phyloP scores from a whole-genome alignment of 2,113 vertebrate species.

The Saccopteryx bilineata region DNA sequence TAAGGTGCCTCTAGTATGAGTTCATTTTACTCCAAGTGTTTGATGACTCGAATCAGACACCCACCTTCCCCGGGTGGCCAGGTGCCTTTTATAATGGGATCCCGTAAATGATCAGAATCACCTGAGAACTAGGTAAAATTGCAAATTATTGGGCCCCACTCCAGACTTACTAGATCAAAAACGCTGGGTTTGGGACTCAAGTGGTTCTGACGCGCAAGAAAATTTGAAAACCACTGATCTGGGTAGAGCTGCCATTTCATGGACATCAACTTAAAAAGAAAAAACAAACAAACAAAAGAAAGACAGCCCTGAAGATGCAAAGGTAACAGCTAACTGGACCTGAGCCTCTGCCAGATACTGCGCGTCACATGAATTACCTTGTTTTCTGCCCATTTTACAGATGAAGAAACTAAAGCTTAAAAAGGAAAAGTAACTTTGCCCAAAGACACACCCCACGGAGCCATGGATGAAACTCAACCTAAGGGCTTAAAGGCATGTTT shows the following conservation, averaged over 20 bases:
- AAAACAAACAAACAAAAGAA: neutral
- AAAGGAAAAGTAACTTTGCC: neutral
- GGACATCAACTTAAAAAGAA: neutral
- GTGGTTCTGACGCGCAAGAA: neutral
- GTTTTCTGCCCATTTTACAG: neutral
- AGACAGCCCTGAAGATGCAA: neutral
- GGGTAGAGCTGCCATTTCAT: neutral
- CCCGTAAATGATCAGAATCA: neutral
- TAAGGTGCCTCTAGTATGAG: neutral
- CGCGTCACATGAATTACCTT: rapidly evolving
- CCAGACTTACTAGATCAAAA: neutral
- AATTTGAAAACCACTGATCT: neutral
- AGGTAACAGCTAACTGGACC: neutral
- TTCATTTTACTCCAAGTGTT: neutral
- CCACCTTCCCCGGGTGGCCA: neutral
- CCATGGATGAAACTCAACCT: neutral
- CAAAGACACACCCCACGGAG: neutral
- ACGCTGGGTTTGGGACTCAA: no score
- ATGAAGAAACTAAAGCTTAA: neutral
- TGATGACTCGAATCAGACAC: neutral
- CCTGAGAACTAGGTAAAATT: neutral
- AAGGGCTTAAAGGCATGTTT: neutral
- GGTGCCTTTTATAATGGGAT: neutral
- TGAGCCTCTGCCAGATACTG: rapidly evolving
- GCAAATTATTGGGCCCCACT: neutral